Evolutionary conservation across 1,140 invertebrate species (phyloP), one percentile per base, ranked within the genome.

Genomic region (Polyergus mexicanus): DNA sequence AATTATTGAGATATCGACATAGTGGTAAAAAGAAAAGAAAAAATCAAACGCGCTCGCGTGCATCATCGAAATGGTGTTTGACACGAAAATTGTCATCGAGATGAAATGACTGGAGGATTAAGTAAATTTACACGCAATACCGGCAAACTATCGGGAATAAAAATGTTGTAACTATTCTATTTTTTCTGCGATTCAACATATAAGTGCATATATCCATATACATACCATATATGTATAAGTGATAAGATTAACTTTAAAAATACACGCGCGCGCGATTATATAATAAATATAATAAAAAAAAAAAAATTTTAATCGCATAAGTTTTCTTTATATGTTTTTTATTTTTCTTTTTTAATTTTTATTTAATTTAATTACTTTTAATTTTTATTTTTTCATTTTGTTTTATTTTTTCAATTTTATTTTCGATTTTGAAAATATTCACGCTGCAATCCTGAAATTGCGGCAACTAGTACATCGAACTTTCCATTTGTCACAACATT

Each of bases 91-190:
- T 66, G 44, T 44, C 19, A 71, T 60, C 19, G 56, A 62, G 47
- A 44, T 54, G 51, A 74, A 81, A 74, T 62, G 28, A 56, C 54
- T 28, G 54, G 19, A n/a, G 28, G 38, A 19, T 41, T 83, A 74
- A 83, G 10, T 71, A 41, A 54, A 83, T 83, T 83, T 83, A 28
- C 68, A 60, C 25, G n/a, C 25, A 13, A n/a, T 62, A 74, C 60
- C 68, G 16, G 3, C 54, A 2, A 58, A 60, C 19, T 81, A 60
- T 83, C 68, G 54, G 38, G n/a, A 74, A 62, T 56, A 78, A 78
- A 51, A 47, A n/a, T 44, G 16, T 47, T 25, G 19, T 11, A 35
- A 81, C 11, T 28, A 41, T 44, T 62, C 19, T 11, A 38, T 62
- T 83, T 35, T 62, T 72, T 62, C 38, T 51, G 7, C n/a, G 44